These are phyloP conservation scores for Hermaeophaga mercurialis DNA, from an alignment of 2,888 invertebrate genomes.

Conservation along the genomic window DNA sequence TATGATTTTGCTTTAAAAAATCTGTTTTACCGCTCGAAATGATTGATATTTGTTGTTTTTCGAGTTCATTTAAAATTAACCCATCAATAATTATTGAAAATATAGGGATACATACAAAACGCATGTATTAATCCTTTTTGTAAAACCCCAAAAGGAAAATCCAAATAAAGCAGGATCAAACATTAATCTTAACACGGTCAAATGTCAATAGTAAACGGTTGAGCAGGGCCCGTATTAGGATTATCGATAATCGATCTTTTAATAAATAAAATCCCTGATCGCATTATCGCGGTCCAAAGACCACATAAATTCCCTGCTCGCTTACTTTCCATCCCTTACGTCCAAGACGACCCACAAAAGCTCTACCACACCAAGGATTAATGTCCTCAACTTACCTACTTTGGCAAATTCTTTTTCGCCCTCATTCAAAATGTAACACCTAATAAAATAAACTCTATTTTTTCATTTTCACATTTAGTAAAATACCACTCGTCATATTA, in stretches of 20 bases:
- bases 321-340: slow-evolving; percentile 43
- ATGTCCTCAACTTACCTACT: slow-evolving; percentile 22
- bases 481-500: no score
- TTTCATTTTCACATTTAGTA: no score
- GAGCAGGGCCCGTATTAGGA: slow-evolving; percentile 47
- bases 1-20: no score
- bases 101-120: no score
- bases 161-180: slow-evolving; percentile 10
- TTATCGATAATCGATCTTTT: slow-evolving; percentile 52
- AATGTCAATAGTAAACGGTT: slow-evolving; percentile 49
- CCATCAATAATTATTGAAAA: no score
- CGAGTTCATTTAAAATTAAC: no score
- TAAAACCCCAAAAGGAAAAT: background rate
- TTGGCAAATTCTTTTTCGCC: slow-evolving; percentile 17
- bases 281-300: slow-evolving; percentile 53
- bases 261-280: slow-evolving; percentile 55
- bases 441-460: slow-evolving; percentile 1
- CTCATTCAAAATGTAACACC: background rate
- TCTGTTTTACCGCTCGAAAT: no score
- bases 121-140: no score
- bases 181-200: slow-evolving; percentile 38
- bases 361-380: slow-evolving; percentile 22
- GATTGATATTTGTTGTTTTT: no score
- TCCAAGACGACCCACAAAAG: slow-evolving; percentile 49
- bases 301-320: slow-evolving; percentile 51